Conservation (phyloP, 2,113 vertebrate genomes). For the Odocoileus hemionus region DNA sequence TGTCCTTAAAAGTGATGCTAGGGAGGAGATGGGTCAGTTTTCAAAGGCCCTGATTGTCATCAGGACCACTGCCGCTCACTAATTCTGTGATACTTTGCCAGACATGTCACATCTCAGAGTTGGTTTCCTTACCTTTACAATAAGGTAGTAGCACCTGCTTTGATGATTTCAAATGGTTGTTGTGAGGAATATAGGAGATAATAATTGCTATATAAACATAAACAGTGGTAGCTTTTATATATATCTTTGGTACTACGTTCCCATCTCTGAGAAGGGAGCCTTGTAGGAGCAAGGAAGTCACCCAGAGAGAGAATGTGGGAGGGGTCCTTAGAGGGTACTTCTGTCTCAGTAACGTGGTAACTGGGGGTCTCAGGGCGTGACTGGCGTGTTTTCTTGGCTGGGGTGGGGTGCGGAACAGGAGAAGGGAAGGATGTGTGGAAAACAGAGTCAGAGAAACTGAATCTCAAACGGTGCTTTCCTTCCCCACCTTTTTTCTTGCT, state of each 20-base stretch:
- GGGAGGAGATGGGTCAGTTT: background rate
- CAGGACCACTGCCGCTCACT: background rate
- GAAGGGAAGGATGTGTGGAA: background rate
- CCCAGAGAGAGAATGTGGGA: background rate
- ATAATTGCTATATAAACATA: background rate
- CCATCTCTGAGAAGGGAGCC: background rate
- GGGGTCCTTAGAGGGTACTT: background rate
- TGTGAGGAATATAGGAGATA: background rate
- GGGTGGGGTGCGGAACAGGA: background rate
- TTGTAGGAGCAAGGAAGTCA: background rate
- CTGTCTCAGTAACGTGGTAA: background rate
- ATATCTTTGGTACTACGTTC: background rate
- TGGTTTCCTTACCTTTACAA: background rate
- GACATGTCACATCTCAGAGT: background rate
- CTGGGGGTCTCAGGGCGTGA: background rate
- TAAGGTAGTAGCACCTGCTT: background rate
- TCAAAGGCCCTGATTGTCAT: background rate
- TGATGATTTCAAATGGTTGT: background rate
- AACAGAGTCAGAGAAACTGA: background rate
- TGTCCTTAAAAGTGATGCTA: background rate
- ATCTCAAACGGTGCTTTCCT: background rate
- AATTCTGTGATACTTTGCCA: background rate
- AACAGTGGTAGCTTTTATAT: background rate
- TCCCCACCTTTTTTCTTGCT: background rate
- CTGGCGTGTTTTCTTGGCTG: background rate